phyloP scores from a whole-genome alignment of 1,140 invertebrate genomes.

The Drosophila aff. region DNA sequence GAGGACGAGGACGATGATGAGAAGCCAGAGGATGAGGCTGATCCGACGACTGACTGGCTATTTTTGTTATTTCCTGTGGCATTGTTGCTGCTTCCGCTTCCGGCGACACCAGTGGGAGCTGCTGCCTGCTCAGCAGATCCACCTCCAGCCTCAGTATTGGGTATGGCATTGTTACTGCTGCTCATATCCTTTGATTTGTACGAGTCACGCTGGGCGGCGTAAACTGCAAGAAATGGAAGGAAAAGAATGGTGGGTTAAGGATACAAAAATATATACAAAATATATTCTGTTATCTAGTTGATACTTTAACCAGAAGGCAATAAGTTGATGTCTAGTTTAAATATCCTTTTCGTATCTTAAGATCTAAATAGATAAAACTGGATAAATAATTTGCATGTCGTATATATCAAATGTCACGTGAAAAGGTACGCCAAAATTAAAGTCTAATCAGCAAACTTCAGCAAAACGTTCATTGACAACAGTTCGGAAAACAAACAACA shows the following conservation, averaged over 20 bases:
- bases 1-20: background rate
- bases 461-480: background rate
- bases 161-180: conserved; percentile 74
- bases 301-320: background rate
- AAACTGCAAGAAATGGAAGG: conserved; percentile 41
- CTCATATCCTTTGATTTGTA: conserved; percentile 79
- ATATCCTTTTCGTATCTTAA: background rate
- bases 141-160: conserved; percentile 41
- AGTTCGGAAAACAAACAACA: background rate
- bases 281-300: background rate
- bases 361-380: background rate
- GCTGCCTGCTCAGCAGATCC: conserved; percentile 30
- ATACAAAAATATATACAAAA: background rate
- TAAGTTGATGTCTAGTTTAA: background rate
- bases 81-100: conserved; percentile 70
- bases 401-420: no score
- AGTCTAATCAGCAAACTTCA: background rate
- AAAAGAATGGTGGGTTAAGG: background rate
- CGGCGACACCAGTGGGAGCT: conserved; percentile 54
- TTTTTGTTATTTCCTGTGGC: conserved; percentile 64
- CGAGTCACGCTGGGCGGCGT: conserved; percentile 77
- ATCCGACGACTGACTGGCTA: conserved; percentile 42
- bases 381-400: background rate
- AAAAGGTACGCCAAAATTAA: background rate
- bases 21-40: background rate